Conservation (phyloP, 2,797 vertebrate genomes). For the Acrocephalus scirpaceus region DNA sequence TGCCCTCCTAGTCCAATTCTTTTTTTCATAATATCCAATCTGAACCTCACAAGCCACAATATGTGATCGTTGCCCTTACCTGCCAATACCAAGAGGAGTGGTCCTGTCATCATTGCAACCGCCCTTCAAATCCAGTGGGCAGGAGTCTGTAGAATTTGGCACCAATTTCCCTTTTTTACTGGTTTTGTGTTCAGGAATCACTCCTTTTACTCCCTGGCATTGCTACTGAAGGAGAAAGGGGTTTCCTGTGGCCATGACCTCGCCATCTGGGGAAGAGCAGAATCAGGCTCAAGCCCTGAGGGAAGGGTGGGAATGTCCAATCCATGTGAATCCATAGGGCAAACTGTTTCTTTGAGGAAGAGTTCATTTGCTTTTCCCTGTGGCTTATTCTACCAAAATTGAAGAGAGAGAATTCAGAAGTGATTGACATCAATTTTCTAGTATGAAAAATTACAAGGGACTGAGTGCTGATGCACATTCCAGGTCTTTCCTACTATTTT, state of each 20-base stretch:
- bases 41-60: not conserved
- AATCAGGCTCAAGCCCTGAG: rapidly evolving
- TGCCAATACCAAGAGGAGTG: not conserved
- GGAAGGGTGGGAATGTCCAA: not conserved
- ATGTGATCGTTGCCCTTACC: not conserved
- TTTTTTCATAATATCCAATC: not conserved
- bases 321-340: not conserved
- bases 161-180: not conserved
- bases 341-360: not conserved
- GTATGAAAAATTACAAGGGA: not conserved
- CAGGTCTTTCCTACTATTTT: not conserved
- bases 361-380: not conserved
- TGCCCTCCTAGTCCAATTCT: not conserved
- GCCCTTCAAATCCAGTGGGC: not conserved
- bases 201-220: not conserved
- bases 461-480: not conserved
- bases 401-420: not conserved
- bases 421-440: not conserved
- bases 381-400: not conserved
- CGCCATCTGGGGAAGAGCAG: not conserved
- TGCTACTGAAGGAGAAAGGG: not conserved
- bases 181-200: not conserved
- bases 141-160: not conserved
- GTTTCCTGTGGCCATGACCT: not conserved
- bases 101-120: rapidly evolving